phyloP scores from a whole-genome alignment of 2,888 invertebrate genomes.

The Apocheima hispidaria region DNA sequence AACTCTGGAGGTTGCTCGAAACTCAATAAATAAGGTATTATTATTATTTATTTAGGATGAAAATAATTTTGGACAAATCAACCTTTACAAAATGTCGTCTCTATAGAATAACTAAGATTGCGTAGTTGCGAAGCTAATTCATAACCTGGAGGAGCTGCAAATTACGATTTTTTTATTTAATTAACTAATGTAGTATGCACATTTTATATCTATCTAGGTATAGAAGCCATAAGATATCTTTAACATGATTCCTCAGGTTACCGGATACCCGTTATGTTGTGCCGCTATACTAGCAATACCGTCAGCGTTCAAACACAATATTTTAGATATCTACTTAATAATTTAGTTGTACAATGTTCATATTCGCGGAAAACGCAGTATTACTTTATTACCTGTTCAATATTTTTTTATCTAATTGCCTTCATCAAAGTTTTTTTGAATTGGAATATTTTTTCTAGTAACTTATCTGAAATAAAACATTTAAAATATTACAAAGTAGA shows the following conservation, averaged over 20 bases:
- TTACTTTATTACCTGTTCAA: background rate
- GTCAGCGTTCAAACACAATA: background rate
- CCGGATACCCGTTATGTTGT: background rate
- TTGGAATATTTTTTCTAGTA: background rate
- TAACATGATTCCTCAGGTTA: background rate
- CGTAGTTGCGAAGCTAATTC: background rate
- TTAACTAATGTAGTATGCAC: background rate
- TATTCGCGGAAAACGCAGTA: background rate
- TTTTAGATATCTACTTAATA: too few species aligned
- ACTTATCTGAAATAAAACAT: background rate
- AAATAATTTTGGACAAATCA: background rate
- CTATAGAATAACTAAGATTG: background rate
- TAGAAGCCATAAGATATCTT: background rate
- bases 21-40: background rate
- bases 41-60: background rate
- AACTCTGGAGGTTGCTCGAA: conserved; percentile 4
- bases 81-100: background rate
- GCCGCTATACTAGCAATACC: background rate
- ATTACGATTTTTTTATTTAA: background rate
- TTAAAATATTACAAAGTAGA: background rate
- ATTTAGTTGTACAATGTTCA: background rate
- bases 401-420: background rate
- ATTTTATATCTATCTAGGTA: background rate
- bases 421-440: background rate
- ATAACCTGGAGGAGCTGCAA: background rate